These are phyloP conservation scores for Mobula hypostoma DNA, from an alignment of 2,113 vertebrate species.

Conservation along the genomic window DNA sequence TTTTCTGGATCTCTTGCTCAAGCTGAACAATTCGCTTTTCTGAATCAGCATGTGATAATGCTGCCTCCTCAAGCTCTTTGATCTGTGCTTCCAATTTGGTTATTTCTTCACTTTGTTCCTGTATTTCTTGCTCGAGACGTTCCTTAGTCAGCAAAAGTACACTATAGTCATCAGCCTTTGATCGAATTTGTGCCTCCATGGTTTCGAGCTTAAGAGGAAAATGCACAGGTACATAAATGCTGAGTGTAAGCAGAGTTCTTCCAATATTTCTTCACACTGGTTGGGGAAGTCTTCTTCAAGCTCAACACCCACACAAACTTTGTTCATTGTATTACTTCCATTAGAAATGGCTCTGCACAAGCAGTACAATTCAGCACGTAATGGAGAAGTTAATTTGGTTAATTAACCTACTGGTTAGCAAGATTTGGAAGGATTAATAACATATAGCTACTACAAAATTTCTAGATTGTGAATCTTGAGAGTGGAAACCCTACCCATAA, in stretches of 20 bases:
- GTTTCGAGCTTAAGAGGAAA: conserved; percentile 66
- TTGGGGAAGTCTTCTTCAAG: background rate
- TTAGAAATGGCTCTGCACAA: background rate
- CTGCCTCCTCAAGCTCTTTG: conserved; percentile 64
- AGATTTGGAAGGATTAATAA: conserved; percentile 8
- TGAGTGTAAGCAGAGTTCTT: background rate
- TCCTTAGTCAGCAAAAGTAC: conserved; percentile 68
- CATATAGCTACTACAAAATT: background rate
- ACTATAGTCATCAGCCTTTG: conserved; percentile 70
- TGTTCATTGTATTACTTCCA: background rate
- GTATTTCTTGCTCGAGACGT: conserved; percentile 61
- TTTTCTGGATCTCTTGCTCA: conserved; percentile 72
- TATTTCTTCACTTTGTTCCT: conserved; percentile 73
- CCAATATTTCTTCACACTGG: background rate
- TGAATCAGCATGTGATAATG: conserved; percentile 51
- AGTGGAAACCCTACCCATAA: background rate
- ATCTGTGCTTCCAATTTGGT: conserved; percentile 65
- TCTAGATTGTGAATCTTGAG: background rate
- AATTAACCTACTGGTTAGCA: background rate
- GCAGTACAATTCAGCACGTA: background rate
- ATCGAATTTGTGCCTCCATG: conserved; percentile 72
- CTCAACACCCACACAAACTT: background rate
- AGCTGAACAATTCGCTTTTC: conserved; percentile 52
- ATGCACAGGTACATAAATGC: background rate
- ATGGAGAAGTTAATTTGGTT: background rate